A percentile compares a stretch with the other conserved stretches of the same genome.
phyloP scores from a whole-genome alignment of 35 echinoderm and acorn worm genomes.

The Apostichopus japonicus region DNA sequence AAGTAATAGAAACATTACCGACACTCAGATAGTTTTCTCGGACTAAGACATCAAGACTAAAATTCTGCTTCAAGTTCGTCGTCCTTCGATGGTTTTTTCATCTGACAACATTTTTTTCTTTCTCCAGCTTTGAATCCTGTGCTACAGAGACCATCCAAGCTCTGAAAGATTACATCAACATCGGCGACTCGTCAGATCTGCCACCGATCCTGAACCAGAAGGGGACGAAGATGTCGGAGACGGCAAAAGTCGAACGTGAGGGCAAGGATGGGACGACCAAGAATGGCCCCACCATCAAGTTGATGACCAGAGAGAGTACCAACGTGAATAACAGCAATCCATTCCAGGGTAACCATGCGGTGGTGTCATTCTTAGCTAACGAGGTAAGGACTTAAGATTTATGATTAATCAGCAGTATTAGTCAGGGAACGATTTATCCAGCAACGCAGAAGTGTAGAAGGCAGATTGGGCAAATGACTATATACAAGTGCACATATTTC shows the following conservation, averaged over 20 bases:
- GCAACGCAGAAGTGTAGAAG: too few relatives aligned
- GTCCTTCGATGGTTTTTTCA: not conserved
- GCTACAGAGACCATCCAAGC: conserved; percentile 71
- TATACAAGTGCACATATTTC: too few relatives aligned
- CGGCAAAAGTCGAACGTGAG: conserved; percentile 43
- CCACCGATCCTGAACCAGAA: conserved; percentile 39
- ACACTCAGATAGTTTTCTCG: too few relatives aligned
- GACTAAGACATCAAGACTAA: too few relatives aligned
- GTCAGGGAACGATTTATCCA: too few relatives aligned
- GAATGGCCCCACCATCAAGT: conserved; percentile 66
- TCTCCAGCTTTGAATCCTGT: conserved; percentile 75
- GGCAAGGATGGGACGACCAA: conserved; percentile 28
- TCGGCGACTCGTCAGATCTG: conserved; percentile 63
- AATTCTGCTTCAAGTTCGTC: too few relatives aligned
- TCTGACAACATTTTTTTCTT: not conserved
- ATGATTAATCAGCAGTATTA: too few relatives aligned
- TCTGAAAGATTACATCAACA: conserved; percentile 85
- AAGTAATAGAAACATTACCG: too few relatives aligned
- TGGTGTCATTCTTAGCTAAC: conserved; percentile 74
- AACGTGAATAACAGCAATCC: conserved; percentile 46
- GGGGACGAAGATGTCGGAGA: not conserved
- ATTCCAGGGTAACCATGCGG: conserved; percentile 54
- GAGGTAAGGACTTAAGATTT: conserved; percentile 57
- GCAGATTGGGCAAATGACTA: too few relatives aligned
- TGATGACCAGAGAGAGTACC: conserved; percentile 64